Conservation (phyloP, 2,888 invertebrate genomes). For the Cryptus viduatorius region DNA sequence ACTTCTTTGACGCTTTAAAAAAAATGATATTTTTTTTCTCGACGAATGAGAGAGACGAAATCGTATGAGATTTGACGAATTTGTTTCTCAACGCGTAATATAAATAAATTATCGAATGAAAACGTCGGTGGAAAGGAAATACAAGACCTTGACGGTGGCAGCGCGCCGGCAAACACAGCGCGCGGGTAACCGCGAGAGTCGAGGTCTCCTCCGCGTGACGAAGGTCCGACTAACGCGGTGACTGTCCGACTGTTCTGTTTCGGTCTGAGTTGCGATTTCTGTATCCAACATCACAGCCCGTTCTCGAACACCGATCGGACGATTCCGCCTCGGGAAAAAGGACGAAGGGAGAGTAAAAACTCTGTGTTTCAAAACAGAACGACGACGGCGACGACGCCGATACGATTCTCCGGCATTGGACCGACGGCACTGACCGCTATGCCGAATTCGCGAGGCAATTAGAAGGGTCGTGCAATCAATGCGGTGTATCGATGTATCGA, state of each 20-base stretch:
- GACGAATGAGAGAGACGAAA: background rate
- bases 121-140: constrained; percentile 20
- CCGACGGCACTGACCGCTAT: constrained; percentile 16
- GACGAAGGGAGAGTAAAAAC: background rate
- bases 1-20: no score
- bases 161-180: constrained; percentile 26
- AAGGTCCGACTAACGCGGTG: constrained; percentile 47
- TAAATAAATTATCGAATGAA: constrained; percentile 34
- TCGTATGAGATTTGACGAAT: background rate
- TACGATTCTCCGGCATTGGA: background rate
- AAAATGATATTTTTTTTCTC: background rate
- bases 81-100: background rate
- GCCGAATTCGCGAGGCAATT: constrained; percentile 41
- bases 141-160: constrained; percentile 49
- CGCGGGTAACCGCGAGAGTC: constrained; percentile 56
- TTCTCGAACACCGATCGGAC: constrained; percentile 10
- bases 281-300: constrained; percentile 19
- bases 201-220: constrained; percentile 51
- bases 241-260: constrained; percentile 45
- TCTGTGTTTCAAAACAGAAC: background rate
- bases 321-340: background rate
- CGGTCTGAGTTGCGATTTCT: constrained; percentile 47
- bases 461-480: constrained; percentile 42
- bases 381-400: background rate
- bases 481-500: constrained; percentile 28